Conservation (phyloP, 2,888 invertebrate genomes). For the Harpalus rubripes region DNA sequence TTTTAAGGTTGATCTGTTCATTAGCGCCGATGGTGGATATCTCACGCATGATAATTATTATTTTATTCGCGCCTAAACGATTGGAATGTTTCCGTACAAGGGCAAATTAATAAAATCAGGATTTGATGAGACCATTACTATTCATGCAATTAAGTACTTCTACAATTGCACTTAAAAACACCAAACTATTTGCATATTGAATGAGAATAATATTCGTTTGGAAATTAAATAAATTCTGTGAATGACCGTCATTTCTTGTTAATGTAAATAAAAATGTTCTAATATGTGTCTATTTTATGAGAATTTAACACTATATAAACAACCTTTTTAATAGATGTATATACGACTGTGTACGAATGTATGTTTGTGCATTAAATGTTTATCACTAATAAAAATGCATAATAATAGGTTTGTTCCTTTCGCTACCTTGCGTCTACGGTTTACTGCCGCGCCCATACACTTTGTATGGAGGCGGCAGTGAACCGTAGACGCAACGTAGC, state of each 20-base stretch:
- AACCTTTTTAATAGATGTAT: neutral
- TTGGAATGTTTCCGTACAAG: constrained; percentile 1
- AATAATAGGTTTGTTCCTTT: no score
- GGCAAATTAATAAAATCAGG: constrained; percentile 16
- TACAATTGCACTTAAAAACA: constrained; percentile 4
- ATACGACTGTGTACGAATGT: neutral
- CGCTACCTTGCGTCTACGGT: no score
- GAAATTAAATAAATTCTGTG: neutral
- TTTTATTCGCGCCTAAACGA: constrained; percentile 10
- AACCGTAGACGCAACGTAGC: no score
- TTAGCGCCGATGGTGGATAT: constrained; percentile 16
- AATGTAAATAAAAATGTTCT: neutral
- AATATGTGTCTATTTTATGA: neutral
- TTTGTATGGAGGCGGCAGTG: no score
- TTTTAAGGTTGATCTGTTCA: constrained; percentile 30
- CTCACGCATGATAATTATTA: constrained; percentile 15
- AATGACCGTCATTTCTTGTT: neutral
- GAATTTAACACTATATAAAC: neutral
- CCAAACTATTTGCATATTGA: neutral
- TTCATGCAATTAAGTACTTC: constrained; percentile 1
- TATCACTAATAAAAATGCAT: neutral
- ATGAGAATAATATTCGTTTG: neutral
- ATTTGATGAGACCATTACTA: constrained; percentile 13
- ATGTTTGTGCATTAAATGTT: neutral
- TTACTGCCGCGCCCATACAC: no score